These are phyloP conservation scores for Bagarius yarrelli DNA, from an alignment of 2,113 vertebrate species.

Conservation along the genomic window DNA sequence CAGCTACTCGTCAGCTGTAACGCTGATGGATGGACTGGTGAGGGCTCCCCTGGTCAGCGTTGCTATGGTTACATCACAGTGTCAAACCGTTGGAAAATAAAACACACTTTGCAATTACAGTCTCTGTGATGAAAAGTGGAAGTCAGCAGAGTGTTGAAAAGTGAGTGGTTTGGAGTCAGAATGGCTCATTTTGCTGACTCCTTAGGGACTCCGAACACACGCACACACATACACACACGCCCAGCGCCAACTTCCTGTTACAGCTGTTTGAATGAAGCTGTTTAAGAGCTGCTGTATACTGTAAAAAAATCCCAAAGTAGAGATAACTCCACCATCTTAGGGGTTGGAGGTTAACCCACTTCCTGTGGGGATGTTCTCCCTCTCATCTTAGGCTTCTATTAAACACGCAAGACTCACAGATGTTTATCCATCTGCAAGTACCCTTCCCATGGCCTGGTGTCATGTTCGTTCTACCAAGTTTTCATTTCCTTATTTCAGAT, in stretches of 20 bases:
- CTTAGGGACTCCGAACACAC: background rate
- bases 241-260: slow-evolving; percentile 1
- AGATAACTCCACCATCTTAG: background rate
- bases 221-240: background rate
- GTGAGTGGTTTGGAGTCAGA: slow-evolving; percentile 21
- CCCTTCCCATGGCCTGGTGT: background rate
- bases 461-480: background rate
- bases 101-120: slow-evolving; percentile 31
- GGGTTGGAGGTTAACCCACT: background rate
- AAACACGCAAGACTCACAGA: slow-evolving; percentile 21
- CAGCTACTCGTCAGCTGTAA: slow-evolving; percentile 6
- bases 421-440: slow-evolving; percentile 11
- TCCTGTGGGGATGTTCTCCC: slow-evolving; percentile 18
- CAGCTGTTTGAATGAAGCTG: slow-evolving; percentile 6
- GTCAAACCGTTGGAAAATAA: slow-evolving; percentile 18
- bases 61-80: slow-evolving; percentile 34
- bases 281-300: slow-evolving; percentile 6
- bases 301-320: slow-evolving; percentile 13
- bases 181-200: background rate
- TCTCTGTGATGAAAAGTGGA: slow-evolving; percentile 14
- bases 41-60: slow-evolving; percentile 19
- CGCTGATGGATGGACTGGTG: slow-evolving; percentile 5
- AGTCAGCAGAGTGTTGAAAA: slow-evolving; percentile 16
- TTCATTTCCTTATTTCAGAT: background rate
- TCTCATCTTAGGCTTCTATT: background rate